A percentile compares a stretch with the other conserved stretches of the same genome.
These are phyloP conservation scores for Stramonita haemastoma DNA, from an alignment of 2,888 invertebrate genomes.

Conservation along the genomic window DNA sequence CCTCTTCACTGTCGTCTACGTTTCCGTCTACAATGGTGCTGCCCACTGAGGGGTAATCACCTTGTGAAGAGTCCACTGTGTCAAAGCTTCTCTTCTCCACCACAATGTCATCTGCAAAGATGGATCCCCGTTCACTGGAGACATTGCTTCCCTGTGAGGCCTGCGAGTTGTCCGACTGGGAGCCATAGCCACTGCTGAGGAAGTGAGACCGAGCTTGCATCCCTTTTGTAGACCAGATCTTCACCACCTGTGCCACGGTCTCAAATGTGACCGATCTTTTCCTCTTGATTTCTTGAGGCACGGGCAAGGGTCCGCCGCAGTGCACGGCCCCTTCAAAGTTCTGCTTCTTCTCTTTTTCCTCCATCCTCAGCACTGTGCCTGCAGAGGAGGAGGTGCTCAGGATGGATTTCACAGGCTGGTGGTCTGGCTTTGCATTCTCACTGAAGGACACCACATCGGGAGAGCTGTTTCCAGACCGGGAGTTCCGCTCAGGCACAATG, in stretches of 20 bases:
- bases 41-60: background rate
- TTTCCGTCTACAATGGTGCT: background rate
- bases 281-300: background rate
- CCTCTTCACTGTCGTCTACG: slow-evolving; percentile 11
- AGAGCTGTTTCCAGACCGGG: background rate
- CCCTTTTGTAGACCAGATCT: slow-evolving; percentile 28
- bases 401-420: background rate
- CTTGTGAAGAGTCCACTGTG: background rate
- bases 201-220: slow-evolving; percentile 32
- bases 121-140: slow-evolving; percentile 31
- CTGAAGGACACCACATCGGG: slow-evolving; percentile 30
- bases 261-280: slow-evolving; percentile 45
- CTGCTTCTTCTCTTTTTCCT: slow-evolving; percentile 27
- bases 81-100: slow-evolving; percentile 19
- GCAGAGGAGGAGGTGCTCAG: background rate
- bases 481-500: slow-evolving; percentile 22
- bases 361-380: background rate
- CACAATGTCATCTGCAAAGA: slow-evolving; percentile 14
- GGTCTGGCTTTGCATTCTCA: background rate
- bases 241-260: slow-evolving; percentile 21
- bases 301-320: background rate
- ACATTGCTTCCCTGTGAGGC: slow-evolving; percentile 18
- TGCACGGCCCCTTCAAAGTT: slow-evolving; percentile 41
- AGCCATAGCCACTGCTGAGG: slow-evolving; percentile 45
- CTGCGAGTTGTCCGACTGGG: slow-evolving; percentile 36